phyloP scores from a whole-genome alignment of 2,113 vertebrate genomes.

The Conger conger region DNA sequence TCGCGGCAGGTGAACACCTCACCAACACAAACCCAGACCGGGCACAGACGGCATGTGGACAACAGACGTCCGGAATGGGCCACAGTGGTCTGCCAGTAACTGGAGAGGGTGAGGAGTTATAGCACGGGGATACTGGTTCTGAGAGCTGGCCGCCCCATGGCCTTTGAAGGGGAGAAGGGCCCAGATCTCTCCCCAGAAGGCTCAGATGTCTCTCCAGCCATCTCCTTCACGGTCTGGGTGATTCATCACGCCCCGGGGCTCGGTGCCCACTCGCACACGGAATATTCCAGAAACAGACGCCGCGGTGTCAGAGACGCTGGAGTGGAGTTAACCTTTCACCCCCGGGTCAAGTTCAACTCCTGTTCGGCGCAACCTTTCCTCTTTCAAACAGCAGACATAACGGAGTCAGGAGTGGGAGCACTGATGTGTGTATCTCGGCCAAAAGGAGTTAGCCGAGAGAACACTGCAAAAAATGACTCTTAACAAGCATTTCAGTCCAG shows the following conservation, averaged over 20 bases:
- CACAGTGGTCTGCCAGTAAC: neutral
- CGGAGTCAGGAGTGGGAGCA: neutral
- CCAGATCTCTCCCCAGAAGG: neutral
- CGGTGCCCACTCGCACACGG: neutral
- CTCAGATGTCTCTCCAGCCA: conserved; percentile 1
- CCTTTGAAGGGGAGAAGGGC: neutral
- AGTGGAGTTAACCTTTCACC: neutral
- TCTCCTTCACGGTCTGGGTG: neutral
- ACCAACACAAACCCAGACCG: neutral
- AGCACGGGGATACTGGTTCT: neutral
- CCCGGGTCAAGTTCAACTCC: neutral
- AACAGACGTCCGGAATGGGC: neutral
- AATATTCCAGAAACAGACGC: neutral
- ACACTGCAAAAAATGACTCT: too few species aligned
- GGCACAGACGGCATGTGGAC: neutral
- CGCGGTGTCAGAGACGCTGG: neutral
- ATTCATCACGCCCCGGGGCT: neutral
- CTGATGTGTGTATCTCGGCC: neutral
- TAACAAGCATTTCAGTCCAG: too few species aligned
- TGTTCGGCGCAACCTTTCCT: neutral
- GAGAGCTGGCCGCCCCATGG: neutral
- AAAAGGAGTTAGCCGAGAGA: conserved; percentile 13
- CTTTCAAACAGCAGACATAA: neutral
- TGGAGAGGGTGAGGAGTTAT: neutral
- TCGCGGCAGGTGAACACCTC: neutral